Evolutionary conservation across 2,113 vertebrate genomes (phyloP).

Genomic region (Herpetotheres cachinnans): DNA sequence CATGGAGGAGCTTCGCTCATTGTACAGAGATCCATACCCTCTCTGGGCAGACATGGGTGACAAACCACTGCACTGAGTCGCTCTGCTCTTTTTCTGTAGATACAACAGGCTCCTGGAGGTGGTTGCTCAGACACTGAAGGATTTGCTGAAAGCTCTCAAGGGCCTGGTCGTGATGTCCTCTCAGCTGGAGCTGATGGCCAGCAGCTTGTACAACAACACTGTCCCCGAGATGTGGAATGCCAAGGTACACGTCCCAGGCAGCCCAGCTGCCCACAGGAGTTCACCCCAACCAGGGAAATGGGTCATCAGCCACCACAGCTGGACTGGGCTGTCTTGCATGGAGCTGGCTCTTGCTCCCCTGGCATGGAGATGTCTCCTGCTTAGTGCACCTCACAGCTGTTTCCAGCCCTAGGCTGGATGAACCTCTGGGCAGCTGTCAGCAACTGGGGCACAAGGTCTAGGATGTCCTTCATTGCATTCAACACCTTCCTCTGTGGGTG

Average conservation of each 20-base stretch:
- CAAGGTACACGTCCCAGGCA: constrained; percentile 67
- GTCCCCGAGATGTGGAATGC: constrained; percentile 87
- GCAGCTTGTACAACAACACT: constrained; percentile 84
- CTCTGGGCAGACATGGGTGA: background rate
- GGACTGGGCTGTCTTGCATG: background rate
- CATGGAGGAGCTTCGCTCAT: background rate
- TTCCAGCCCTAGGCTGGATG: background rate
- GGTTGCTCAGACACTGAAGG: constrained; percentile 78
- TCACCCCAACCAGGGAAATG: background rate
- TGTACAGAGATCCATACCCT: background rate
- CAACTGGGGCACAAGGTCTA: background rate
- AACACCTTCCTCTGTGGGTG: background rate
- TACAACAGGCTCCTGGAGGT: constrained; percentile 86
- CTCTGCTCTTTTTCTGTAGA: constrained; percentile 58
- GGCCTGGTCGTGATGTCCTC: constrained; percentile 91
- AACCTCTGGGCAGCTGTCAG: background rate
- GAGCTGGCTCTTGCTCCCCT: background rate
- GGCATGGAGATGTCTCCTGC: background rate
- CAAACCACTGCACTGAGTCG: background rate
- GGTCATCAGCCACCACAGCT: background rate
- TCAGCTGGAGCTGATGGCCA: constrained; percentile 87
- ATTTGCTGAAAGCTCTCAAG: constrained; percentile 87
- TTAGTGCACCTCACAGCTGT: background rate
- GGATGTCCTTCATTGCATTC: background rate
- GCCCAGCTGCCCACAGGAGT: background rate